Conservation (phyloP, 2,113 vertebrate species). For the Falcunculus frontatus region DNA sequence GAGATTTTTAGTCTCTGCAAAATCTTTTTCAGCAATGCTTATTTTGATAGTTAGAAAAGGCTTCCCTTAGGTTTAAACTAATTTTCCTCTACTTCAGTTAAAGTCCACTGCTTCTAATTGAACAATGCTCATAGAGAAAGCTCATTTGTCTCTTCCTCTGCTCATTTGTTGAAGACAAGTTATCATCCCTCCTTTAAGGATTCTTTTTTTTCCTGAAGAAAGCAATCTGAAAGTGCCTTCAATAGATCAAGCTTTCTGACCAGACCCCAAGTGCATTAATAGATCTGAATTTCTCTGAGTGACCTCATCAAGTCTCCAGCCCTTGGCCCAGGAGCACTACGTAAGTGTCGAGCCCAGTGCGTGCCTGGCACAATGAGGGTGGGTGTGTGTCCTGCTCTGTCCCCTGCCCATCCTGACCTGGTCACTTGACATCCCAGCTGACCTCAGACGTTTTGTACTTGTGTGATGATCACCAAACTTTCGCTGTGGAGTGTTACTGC, state of each 20-base stretch:
- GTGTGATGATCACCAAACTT: neutral
- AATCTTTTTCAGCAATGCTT: neutral
- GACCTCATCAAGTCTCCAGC: neutral
- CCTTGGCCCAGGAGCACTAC: neutral
- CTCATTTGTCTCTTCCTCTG: neutral
- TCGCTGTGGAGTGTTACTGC: neutral
- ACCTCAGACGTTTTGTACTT: neutral
- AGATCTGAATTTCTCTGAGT: neutral
- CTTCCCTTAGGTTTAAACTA: neutral
- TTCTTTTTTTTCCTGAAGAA: neutral
- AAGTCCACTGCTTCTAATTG: neutral
- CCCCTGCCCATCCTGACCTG: neutral
- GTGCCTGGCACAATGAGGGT: neutral
- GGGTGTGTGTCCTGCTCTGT: neutral
- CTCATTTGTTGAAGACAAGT: neutral
- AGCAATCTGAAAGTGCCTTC: neutral
- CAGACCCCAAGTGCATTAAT: neutral
- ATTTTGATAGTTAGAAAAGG: neutral
- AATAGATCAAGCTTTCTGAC: neutral
- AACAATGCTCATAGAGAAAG: neutral
- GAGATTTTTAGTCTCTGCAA: neutral
- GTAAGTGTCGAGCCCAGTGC: fast-evolving
- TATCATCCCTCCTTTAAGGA: neutral
- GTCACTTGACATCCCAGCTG: neutral
- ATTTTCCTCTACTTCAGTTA: neutral